Base-by-base conservation (phyloP, 92 coral and sea anemone genomes). In the Scolanthus callimorphus region DNA sequence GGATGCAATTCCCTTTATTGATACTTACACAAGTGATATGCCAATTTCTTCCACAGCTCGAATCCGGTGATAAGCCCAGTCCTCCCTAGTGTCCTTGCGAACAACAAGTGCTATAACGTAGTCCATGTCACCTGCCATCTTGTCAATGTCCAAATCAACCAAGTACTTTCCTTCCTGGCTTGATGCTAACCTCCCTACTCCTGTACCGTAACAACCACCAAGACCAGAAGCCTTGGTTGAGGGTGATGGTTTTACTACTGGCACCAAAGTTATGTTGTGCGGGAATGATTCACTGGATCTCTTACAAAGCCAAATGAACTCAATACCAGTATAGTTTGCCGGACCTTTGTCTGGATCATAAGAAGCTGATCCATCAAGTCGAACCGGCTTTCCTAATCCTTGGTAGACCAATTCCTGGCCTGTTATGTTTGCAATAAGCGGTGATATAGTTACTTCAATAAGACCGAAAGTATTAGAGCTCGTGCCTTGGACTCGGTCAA, bases 231-330 rank as follows among this genome's bases (percentile, higher is more conserved):
- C 17, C 48, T 23, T 49, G 25, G 60, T 30, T 20, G 31, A 49
- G 30, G 71, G 22, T 11, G 39, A 62, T 25, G 95, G 83, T 10
- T 20, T 53, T 26, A 83, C 83, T 2, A 53, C 69, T 10, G 86
- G 83, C 26, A 87, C 85, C 30, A 52, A 60, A 47, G 79, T 48
- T 6, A 53, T 63, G 28, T 83, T 48, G 22, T 75, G 52, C 0
- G 82, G 84, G 29, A 91, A 91, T 20, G 41, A 49, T 41, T 86
- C 86, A 34, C 74, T 48, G 0, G 60, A 69, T 47, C 85, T 74
- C 31, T 73, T 83, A 61, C 97, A 91, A 24, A 88, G 57, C 97
- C 97, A 91, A 2, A 78, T 68, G 37, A 87, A 84, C 44, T 88
- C 62, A 39, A 87, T 21, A 15, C 74, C 90, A 2, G 47, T 44